Evolutionary conservation across 2,113 vertebrate genomes (phyloP).

Genomic region (Myocastor coypus): DNA sequence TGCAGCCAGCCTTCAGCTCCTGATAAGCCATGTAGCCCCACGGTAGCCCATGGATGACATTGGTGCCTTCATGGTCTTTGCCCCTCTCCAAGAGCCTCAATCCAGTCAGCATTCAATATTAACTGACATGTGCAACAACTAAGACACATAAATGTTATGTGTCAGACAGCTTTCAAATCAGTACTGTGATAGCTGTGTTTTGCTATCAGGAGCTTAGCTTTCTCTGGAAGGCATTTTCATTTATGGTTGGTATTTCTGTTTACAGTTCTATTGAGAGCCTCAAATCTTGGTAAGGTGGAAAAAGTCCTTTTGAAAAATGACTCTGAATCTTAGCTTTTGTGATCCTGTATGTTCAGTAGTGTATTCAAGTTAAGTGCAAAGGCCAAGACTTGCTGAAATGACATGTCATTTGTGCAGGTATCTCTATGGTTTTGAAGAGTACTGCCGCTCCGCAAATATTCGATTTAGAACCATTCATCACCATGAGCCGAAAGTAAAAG

Average conservation of each 20-base stretch:
- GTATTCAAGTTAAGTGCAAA: conserved; percentile 8
- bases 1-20: not conserved
- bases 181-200: not conserved
- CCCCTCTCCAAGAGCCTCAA: not conserved
- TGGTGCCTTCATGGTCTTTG: not conserved
- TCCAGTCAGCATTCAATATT: not conserved
- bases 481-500: conserved; percentile 91
- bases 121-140: not conserved
- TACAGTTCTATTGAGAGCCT: not conserved
- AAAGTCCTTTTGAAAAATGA: conserved; percentile 6
- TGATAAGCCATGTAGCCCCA: not conserved
- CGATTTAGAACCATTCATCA: conserved; percentile 98
- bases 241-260: conserved; percentile 36
- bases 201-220: not conserved
- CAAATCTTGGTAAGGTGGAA: conserved; percentile 35
- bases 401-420: conserved; percentile 88
- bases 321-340: not conserved
- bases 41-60: not conserved
- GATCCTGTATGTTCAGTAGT: not conserved
- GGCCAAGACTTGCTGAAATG: conserved; percentile 42
- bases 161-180: not conserved
- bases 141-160: not conserved
- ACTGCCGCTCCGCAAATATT: conserved; percentile 97
- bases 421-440: conserved; percentile 98
- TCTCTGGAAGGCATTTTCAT: conserved; percentile 28